Conservation (phyloP, 2,113 vertebrate genomes). For the Pogona vitticeps region DNA sequence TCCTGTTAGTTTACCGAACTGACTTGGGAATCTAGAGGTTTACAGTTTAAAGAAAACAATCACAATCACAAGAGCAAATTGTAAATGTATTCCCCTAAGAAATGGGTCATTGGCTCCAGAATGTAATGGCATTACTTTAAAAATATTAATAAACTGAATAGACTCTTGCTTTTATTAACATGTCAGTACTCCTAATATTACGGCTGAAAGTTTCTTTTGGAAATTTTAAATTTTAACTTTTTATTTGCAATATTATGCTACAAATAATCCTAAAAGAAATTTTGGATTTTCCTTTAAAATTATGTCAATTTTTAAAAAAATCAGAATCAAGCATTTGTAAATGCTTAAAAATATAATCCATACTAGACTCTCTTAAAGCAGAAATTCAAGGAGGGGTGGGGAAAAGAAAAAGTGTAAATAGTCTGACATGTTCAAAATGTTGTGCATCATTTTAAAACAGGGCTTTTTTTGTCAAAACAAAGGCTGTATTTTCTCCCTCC, state of each 20-base stretch:
- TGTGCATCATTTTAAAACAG: constrained; percentile 75
- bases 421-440: constrained; percentile 65
- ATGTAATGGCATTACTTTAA: background rate
- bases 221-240: constrained; percentile 54
- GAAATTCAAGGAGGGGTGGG: constrained; percentile 50
- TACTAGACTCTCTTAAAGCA: constrained; percentile 53
- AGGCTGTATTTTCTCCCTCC: constrained; percentile 82
- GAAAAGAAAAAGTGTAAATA: constrained; percentile 70
- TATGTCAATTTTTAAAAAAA: constrained; percentile 41
- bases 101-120: constrained; percentile 55
- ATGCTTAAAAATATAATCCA: constrained; percentile 45
- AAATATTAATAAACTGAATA: constrained; percentile 26
- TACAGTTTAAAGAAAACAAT: constrained; percentile 45
- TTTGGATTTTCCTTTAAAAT: constrained; percentile 55
- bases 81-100: constrained; percentile 41
- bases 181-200: constrained; percentile 69
- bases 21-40: constrained; percentile 63
- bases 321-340: constrained; percentile 28
- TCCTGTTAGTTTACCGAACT: constrained; percentile 35
- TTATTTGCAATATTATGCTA: constrained; percentile 51
- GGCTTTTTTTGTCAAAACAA: constrained; percentile 68
- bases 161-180: constrained; percentile 62
- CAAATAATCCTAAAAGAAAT: constrained; percentile 65
- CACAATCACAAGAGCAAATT: constrained; percentile 40
- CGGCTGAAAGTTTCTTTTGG: constrained; percentile 62